phyloP scores from a whole-genome alignment of 2,888 invertebrate species.

The Pherbina coryleti region DNA sequence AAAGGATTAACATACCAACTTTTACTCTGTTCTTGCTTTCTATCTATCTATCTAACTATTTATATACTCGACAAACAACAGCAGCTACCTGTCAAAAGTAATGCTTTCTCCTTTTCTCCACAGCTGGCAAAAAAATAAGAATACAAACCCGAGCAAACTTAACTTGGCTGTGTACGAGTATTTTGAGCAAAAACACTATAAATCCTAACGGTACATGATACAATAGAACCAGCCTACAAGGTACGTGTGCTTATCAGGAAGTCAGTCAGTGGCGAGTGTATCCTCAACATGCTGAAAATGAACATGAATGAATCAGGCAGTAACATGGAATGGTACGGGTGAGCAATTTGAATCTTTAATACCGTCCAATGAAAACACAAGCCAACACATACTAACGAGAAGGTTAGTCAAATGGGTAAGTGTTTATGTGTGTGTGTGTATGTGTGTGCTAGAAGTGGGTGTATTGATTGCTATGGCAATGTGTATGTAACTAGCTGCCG shows the following conservation, averaged over 20 bases:
- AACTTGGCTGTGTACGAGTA: conserved; percentile 40
- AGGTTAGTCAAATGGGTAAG: neutral
- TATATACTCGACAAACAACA: neutral
- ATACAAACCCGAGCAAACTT: conserved; percentile 46
- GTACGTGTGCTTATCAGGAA: neutral
- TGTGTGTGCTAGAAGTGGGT: neutral
- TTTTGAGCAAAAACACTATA: conserved; percentile 43
- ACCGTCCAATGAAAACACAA: conserved; percentile 51
- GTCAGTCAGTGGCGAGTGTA: neutral
- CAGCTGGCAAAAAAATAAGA: conserved; percentile 22
- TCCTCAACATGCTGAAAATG: neutral
- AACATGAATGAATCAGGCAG: neutral
- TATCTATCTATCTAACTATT: neutral
- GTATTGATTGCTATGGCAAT: neutral
- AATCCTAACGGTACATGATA: conserved; percentile 42
- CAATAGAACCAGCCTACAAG: conserved; percentile 30
- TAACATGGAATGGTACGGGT: conserved; percentile 20
- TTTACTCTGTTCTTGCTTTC: neutral
- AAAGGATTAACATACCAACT: conserved; percentile 23
- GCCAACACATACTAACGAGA: conserved; percentile 35
- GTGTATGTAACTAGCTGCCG: no score
- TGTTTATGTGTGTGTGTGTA: conserved; percentile 9
- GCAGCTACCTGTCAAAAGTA: neutral
- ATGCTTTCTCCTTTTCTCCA: conserved; percentile 29
- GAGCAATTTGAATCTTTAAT: conserved; percentile 51